A percentile compares a stretch with the other conserved stretches of the same genome.
These are phyloP conservation scores for Carabus problematicus DNA, from an alignment of 2,888 invertebrate species.

Conservation along the genomic window DNA sequence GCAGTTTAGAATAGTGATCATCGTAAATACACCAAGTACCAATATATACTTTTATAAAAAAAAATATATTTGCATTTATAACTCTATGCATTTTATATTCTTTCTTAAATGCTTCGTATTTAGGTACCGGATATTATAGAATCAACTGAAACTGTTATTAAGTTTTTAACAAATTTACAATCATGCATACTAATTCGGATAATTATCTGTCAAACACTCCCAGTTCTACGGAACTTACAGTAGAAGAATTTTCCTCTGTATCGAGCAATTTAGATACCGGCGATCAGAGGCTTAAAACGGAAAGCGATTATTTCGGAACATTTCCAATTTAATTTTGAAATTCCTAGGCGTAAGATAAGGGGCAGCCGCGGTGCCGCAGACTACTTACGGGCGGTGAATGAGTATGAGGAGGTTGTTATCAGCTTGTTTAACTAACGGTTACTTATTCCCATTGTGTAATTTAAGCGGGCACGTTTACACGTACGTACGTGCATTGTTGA, in stretches of 20 bases:
- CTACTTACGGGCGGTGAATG: not conserved
- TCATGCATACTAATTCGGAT: too few relatives aligned
- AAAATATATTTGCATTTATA: not conserved
- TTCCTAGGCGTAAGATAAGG: not conserved
- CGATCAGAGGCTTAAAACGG: too few relatives aligned
- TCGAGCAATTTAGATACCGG: too few relatives aligned
- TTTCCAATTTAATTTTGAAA: not conserved
- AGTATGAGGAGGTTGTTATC: constrained; percentile 10
- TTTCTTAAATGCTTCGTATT: too few relatives aligned
- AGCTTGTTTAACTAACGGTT: constrained; percentile 21
- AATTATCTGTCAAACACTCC: too few relatives aligned
- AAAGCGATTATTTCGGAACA: not conserved
- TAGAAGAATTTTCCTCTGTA: too few relatives aligned
- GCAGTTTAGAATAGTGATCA: constrained; percentile 22
- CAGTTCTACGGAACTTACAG: too few relatives aligned
- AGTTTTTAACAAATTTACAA: too few relatives aligned
- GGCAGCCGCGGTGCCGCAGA: not conserved
- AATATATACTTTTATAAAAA: not conserved
- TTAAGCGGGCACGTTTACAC: constrained; percentile 43
- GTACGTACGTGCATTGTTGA: constrained; percentile 43
- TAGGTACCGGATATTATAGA: too few relatives aligned
- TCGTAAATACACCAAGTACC: constrained; percentile 3
- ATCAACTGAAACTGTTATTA: too few relatives aligned
- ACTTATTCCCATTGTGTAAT: constrained; percentile 26
- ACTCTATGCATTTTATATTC: too few relatives aligned